phyloP scores from a whole-genome alignment of 2,888 invertebrate genomes.

The Parelbella ahira region DNA sequence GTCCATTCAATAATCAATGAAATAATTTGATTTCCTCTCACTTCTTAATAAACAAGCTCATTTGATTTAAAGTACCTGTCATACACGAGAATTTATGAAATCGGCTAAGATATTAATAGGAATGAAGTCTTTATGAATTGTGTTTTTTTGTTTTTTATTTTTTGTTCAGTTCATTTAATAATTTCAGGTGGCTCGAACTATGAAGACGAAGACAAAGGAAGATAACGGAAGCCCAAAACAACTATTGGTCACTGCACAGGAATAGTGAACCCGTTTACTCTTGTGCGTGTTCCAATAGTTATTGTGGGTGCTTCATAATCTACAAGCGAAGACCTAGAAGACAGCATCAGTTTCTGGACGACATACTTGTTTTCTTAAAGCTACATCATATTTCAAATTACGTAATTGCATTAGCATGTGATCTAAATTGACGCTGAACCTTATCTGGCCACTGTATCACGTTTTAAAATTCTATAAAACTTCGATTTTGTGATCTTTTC shows the following conservation, averaged over 20 bases:
- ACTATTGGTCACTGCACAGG: slow-evolving; percentile 99
- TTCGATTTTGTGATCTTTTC: no score
- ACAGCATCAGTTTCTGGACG: slow-evolving; percentile 4
- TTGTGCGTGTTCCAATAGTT: slow-evolving; percentile 99
- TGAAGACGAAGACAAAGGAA: slow-evolving; percentile 28
- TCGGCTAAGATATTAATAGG: background rate
- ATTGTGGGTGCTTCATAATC: slow-evolving; percentile 88
- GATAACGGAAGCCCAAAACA: slow-evolving; percentile 87
- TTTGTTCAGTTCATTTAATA: slow-evolving; percentile 26
- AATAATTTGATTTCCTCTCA: no score
- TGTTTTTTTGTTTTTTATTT: slow-evolving; percentile 26
- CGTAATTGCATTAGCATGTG: slow-evolving; percentile 17
- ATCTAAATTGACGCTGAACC: slow-evolving; percentile 2
- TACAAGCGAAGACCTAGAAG: slow-evolving; percentile 34
- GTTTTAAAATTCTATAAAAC: no score
- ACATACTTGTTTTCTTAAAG: no score
- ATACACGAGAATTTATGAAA: no score
- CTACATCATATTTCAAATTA: slow-evolving; percentile 9
- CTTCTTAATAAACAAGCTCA: no score
- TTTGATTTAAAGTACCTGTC: no score
- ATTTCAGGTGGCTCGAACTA: slow-evolving; percentile 26
- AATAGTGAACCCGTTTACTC: slow-evolving; percentile 90
- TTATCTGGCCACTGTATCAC: slow-evolving; percentile 1
- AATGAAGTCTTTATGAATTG: background rate
- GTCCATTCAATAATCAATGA: no score